Evolutionary conservation across 2,113 vertebrate species (phyloP), one percentile per base, ranked within the genome.

Genomic region (Malaclemys terrapin): DNA sequence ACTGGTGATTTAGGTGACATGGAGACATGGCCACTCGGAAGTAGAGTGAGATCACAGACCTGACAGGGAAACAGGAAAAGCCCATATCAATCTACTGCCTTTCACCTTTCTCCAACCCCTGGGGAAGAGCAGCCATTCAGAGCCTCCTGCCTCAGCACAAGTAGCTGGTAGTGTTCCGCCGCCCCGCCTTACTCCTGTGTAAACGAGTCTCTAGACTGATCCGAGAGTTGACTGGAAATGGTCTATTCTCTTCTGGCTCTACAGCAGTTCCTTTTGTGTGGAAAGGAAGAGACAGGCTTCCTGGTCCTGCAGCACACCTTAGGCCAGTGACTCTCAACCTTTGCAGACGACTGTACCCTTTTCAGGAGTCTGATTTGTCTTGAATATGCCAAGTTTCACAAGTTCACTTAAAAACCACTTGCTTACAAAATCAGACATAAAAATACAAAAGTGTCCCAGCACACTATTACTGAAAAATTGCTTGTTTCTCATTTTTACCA

Each of bases 161-260:
- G 45, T 88, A 94, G 14, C 5, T 80, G 38, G 42, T 89, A 95
- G 69, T 9, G 13, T 31, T 62, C 27, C 12, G 6, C 59, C 14
- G 1, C 5, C 53, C 57, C 12, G 1, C 0, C 3, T 72, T 12
- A 2, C 24, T 57, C 6, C 35, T 85, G 29, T 31, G 59, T 85
- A 87, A 88, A 87, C 72, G 56, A 91, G 83, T 13, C 13, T 91
- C 62, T 7, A 65, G 31, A 19, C 29, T 24, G 3, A 27, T 42
- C 24, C 50, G 42, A 88, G 27, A 69, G 4, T 2, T 76, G 12
- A 7, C 62, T 35, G 31, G 14, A 31, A 31, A 35, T 65, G 62
- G 16, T 35, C 31, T 65, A 35, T 35, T 65, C 25, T 25, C 25
- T 57, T 57, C 56, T 57, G 5, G 56, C 24, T 27, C 10, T 24